phyloP scores from a whole-genome alignment of 1,140 invertebrate species.

The Uloborus diversus region DNA sequence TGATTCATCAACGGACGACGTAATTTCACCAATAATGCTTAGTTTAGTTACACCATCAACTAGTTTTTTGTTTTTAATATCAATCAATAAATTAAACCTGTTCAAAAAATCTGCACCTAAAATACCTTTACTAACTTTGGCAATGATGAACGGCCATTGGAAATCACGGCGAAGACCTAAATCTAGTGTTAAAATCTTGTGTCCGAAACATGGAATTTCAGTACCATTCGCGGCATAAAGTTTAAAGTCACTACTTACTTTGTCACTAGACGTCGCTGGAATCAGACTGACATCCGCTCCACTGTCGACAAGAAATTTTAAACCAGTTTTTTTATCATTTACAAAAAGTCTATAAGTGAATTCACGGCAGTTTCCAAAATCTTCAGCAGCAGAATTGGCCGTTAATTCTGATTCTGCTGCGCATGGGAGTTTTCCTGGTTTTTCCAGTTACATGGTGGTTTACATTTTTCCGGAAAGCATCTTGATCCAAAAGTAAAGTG shows the following conservation, averaged over 20 bases:
- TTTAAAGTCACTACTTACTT: background rate
- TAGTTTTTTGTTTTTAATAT: slow-evolving; percentile 15
- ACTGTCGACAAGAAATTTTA: background rate
- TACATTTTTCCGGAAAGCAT: background rate
- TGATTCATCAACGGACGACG: background rate
- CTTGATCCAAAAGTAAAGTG: background rate
- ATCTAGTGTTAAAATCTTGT: slow-evolving; percentile 1
- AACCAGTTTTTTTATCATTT: background rate
- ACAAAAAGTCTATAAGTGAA: background rate
- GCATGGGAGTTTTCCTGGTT: background rate
- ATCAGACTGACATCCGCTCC: background rate
- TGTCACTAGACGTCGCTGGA: background rate
- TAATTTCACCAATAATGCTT: background rate
- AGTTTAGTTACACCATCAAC: slow-evolving; percentile 19
- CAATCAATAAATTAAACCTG: slow-evolving; percentile 8
- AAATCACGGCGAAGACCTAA: slow-evolving; percentile 8
- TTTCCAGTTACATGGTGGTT: background rate
- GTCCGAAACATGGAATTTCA: background rate
- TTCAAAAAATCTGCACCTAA: slow-evolving; percentile 30
- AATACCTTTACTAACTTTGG: slow-evolving; percentile 13
- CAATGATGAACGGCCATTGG: background rate
- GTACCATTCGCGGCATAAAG: slow-evolving; percentile 25
- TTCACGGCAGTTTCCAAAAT: background rate
- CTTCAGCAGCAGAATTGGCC: background rate
- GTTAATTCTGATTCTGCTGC: background rate